Conservation (phyloP, 2,797 vertebrate species). For the Danionella dracula region DNA sequence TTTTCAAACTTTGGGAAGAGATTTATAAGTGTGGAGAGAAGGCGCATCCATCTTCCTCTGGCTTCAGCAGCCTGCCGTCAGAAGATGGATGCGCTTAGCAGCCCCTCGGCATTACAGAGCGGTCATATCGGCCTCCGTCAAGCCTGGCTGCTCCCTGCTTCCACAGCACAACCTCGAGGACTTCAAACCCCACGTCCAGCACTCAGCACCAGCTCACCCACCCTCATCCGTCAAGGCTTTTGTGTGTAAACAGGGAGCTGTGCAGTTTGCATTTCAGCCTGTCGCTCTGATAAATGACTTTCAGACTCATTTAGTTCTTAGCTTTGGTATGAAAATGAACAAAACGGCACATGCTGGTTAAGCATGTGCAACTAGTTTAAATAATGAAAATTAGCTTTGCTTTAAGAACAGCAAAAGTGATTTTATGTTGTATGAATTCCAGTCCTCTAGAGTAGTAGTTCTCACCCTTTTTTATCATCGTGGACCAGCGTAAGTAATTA, state of each 20-base stretch:
- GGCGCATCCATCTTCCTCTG: slow-evolving; percentile 62
- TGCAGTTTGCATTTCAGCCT: too few species aligned
- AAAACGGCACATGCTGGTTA: slow-evolving; percentile 56
- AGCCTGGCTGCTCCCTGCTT: slow-evolving; percentile 64
- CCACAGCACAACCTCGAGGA: slow-evolving; percentile 16
- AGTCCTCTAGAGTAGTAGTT: too few species aligned
- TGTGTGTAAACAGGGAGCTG: too few species aligned
- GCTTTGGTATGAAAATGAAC: too few species aligned
- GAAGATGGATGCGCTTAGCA: slow-evolving; percentile 65
- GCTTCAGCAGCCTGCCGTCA: slow-evolving; percentile 46
- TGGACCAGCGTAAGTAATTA: too few species aligned
- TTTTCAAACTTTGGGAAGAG: slow-evolving; percentile 57
- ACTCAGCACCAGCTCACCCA: not conserved
- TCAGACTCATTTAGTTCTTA: too few species aligned
- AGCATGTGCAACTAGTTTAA: too few species aligned
- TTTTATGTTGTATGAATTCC: too few species aligned
- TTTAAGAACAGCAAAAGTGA: too few species aligned
- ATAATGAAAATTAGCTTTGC: too few species aligned
- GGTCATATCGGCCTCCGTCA: slow-evolving; percentile 67
- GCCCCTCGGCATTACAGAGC: slow-evolving; percentile 54
- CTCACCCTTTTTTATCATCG: too few species aligned
- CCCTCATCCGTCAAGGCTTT: not conserved
- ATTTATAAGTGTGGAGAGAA: slow-evolving; percentile 56
- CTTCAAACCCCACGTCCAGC: slow-evolving; percentile 53
- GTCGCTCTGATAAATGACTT: too few species aligned